Evolutionary conservation across 2,888 invertebrate species (phyloP).

Genomic region (Acanthococcus lagerstroemiae): DNA sequence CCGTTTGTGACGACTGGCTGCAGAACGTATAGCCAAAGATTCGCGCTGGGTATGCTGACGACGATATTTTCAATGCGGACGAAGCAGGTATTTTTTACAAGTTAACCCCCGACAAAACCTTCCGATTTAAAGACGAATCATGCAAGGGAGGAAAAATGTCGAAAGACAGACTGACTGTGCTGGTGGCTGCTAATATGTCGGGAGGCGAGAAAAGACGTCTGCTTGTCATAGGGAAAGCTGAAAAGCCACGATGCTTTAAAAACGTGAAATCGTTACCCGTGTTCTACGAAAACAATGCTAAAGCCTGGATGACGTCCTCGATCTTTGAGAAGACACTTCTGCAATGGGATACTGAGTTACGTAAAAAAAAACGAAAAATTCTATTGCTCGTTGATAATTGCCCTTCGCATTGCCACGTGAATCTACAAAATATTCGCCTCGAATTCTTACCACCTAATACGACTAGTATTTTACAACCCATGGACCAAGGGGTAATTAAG

Average conservation of each 20-base stretch:
- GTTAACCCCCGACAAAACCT: conserved; percentile 37
- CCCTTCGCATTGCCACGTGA: background rate
- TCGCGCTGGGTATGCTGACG: conserved; percentile 35
- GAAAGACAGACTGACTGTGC: conserved; percentile 35
- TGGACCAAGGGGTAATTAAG: conserved; percentile 3
- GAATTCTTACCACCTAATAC: conserved; percentile 1
- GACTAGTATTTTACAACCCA: background rate
- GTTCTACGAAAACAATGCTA: conserved; percentile 38
- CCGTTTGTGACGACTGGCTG: conserved; percentile 32
- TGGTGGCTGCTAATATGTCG: conserved; percentile 30
- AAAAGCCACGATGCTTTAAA: conserved; percentile 39
- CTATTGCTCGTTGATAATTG: background rate
- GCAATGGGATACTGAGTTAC: background rate
- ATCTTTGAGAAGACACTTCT: conserved; percentile 15
- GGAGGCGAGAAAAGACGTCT: conserved; percentile 38
- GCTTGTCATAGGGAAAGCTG: conserved; percentile 40
- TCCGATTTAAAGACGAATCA: conserved; percentile 38
- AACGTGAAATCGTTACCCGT: conserved; percentile 35
- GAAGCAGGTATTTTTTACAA: conserved; percentile 38
- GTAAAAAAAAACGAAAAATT: background rate
- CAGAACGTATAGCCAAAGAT: conserved; percentile 32
- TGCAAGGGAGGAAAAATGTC: conserved; percentile 40
- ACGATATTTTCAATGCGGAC: conserved; percentile 38
- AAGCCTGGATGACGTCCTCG: conserved; percentile 26
- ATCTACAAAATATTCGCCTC: background rate